A percentile compares a stretch with the other conserved stretches of the same genome.
These are phyloP conservation scores for Trachelipus rathkii DNA, from an alignment of 1,140 invertebrate species.

Conservation along the genomic window DNA sequence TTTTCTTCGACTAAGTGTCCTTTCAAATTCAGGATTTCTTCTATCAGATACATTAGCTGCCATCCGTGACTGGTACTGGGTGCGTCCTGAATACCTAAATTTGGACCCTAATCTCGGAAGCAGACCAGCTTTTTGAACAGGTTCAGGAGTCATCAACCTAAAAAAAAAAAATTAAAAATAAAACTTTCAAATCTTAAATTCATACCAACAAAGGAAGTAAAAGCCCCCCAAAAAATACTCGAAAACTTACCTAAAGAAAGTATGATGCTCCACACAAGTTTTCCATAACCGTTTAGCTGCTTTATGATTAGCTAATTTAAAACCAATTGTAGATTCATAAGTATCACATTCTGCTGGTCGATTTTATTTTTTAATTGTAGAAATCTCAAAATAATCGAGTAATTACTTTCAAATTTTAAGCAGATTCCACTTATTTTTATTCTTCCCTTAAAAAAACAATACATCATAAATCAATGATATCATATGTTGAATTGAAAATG, in stretches of 20 bases:
- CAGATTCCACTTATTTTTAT: no score
- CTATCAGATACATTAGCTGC: slow-evolving; percentile 68
- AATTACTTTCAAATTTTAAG: no score
- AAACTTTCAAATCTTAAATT: no score
- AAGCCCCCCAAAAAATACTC: no score
- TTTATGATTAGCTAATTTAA: slow-evolving; percentile 89
- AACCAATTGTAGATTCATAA: slow-evolving; percentile 92
- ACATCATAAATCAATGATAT: no score
- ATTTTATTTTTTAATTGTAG: no score
- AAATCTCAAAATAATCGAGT: no score
- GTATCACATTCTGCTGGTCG: slow-evolving; percentile 96
- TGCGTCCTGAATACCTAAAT: slow-evolving; percentile 91
- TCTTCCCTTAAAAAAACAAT: no score
- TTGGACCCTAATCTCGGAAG: slow-evolving; percentile 87
- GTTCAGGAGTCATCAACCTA: no score
- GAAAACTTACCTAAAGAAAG: slow-evolving; percentile 97
- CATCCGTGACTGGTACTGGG: slow-evolving; percentile 89
- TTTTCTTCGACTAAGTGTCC: slow-evolving; percentile 74
- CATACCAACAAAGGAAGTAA: no score
- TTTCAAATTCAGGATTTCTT: slow-evolving; percentile 79
- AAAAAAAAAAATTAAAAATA: no score
- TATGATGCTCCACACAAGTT: slow-evolving; percentile 97
- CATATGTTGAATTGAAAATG: no score
- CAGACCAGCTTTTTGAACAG: slow-evolving; percentile 67
- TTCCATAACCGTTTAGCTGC: slow-evolving; percentile 98